Evolutionary conservation across 1,140 invertebrate species (phyloP).

Genomic region (Panulirus ornatus): DNA sequence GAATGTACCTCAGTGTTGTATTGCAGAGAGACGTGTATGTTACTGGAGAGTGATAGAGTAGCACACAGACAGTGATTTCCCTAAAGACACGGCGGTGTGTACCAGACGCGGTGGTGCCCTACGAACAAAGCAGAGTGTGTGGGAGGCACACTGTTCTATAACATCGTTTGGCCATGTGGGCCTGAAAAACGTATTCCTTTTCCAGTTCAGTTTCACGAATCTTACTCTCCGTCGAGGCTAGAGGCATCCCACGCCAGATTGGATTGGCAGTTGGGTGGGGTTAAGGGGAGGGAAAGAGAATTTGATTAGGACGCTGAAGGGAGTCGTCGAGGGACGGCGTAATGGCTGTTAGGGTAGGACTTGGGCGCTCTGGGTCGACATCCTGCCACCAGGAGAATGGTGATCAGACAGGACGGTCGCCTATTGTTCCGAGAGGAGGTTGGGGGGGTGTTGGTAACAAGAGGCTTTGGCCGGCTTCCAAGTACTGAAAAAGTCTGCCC

Average conservation of each 20-base stretch:
- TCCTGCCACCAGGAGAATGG: too few species aligned
- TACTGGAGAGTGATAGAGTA: too few species aligned
- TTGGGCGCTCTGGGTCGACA: background rate
- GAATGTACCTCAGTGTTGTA: too few species aligned
- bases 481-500: too few species aligned
- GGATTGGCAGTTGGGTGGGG: conserved; percentile 12
- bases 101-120: too few species aligned
- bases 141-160: too few species aligned
- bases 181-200: background rate
- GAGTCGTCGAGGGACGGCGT: background rate
- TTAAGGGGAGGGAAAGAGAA: background rate
- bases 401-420: too few species aligned
- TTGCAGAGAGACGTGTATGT: too few species aligned
- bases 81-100: too few species aligned
- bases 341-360: background rate
- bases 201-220: background rate
- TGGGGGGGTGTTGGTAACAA: background rate
- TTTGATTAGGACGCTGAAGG: background rate
- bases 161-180: background rate
- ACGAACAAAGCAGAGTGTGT: too few species aligned
- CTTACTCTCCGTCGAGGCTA: conserved; percentile 4
- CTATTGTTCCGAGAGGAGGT: background rate
- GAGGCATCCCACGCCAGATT: conserved; percentile 2
- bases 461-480: too few species aligned
- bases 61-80: too few species aligned